Evolutionary conservation across 2,797 vertebrate genomes (phyloP), one percentile per base, ranked within the genome.

Genomic region (Gymnothorax javanicus): DNA sequence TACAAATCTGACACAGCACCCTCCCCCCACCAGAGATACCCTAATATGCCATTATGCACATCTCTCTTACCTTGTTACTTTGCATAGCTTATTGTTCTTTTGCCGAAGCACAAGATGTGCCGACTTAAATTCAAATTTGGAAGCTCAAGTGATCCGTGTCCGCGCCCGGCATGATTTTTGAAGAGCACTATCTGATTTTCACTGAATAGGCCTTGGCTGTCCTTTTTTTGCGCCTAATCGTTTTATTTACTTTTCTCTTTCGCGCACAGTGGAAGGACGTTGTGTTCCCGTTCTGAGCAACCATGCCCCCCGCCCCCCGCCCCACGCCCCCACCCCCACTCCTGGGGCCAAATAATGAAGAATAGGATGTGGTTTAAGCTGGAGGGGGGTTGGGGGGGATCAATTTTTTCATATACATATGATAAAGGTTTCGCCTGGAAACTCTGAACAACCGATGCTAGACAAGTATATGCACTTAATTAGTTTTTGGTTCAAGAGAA

Each of bases 401-500:
- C 33, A 43, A 43, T 43, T 43, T 43, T 43, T 43, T 43, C 33
- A 43, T 43, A 43, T 43, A 20, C 11, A 67, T 67, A 6, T 20
- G 64, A 20, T 20, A 67, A 67, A 67, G 17, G 64, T 67, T 15
- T 71, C 27, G 23, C 20, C 7, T 71, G 23, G 67, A 25, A 71
- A 25, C 20, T 8, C 23, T 71, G 67, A 11, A 27, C 12, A 4
- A 27, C 25, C 27, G 20, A 25, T 27, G 8, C 8, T 25, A 2
- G 27, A 25, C n/a, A 73, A 20, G 3, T 7, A 52, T 4, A 0
- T 4, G 52, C 12, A 33, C 43, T 7, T 52, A 77, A 52, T 73
- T 33, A 73, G 25, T 33, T 43, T 43, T 27, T 25, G 56, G 57
- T 43, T 83, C 87, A 88, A 92, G 62, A 69, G 52, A 85, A 71